A percentile compares a stretch with the other conserved stretches of the same genome.
Conservation (phyloP, 2,797 vertebrate genomes). For the Sandelia bainsii region DNA sequence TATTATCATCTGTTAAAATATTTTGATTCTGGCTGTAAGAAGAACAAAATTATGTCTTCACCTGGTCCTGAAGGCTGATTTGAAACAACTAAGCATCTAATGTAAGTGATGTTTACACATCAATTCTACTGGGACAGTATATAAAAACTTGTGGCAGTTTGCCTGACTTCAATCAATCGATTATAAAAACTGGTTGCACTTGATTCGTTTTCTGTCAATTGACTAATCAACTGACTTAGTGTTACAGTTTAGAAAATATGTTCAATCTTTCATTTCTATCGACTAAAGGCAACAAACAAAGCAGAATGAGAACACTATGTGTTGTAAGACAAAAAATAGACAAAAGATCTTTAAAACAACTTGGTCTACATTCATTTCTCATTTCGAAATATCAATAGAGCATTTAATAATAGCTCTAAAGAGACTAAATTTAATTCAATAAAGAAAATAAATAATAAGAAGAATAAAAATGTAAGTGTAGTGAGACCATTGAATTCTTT, state of each 20-base stretch:
- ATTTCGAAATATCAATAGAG: slow-evolving; percentile 4
- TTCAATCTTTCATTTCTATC: not conserved
- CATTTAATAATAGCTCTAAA: not conserved
- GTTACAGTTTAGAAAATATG: not conserved
- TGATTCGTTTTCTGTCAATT: too few species aligned
- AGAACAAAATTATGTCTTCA: not conserved
- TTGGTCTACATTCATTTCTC: slow-evolving; percentile 8
- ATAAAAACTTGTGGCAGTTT: not conserved
- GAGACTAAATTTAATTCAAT: not conserved
- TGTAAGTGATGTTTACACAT: not conserved
- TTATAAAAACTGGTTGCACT: not conserved
- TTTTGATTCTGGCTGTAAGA: not conserved
- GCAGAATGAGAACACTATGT: not conserved
- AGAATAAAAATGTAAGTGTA: not conserved
- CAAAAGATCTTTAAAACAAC: not conserved
- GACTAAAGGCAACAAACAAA: slow-evolving; percentile 7
- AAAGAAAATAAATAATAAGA: too few species aligned
- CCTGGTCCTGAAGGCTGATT: not conserved
- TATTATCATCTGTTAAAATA: not conserved
- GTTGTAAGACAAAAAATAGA: too few species aligned
- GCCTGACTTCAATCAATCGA: not conserved
- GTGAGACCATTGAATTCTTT: not conserved
- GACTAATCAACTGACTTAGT: not conserved
- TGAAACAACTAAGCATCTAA: not conserved
- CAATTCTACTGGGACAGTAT: too few species aligned